Percentiles rank a stretch among this genome's conserved stretches.
Evolutionary conservation across 2,797 vertebrate genomes (phyloP).

Genomic region (Sebastolobus alascanus): DNA sequence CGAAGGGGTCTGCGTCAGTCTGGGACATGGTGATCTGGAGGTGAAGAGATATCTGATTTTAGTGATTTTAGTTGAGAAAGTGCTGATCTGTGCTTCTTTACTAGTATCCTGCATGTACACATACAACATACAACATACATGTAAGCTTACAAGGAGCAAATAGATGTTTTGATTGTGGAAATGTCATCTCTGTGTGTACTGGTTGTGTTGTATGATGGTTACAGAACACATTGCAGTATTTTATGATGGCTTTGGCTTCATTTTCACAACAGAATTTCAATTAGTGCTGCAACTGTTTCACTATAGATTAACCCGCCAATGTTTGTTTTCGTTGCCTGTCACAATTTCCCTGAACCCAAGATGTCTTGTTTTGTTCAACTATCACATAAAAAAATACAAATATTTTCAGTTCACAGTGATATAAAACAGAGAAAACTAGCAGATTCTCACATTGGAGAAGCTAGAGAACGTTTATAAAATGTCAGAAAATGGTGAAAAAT

Average conservation of each 20-base stretch:
- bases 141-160: neutral
- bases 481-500: too few species aligned
- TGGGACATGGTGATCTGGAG: conserved; percentile 83
- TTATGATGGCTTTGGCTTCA: neutral
- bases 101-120: neutral
- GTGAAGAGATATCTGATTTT: neutral
- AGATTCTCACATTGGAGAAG: neutral
- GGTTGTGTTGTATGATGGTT: neutral
- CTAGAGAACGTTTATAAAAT: too few species aligned
- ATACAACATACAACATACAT: neutral
- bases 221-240: neutral
- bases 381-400: neutral
- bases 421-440: neutral
- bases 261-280: neutral
- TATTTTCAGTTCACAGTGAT: neutral
- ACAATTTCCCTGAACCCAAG: neutral
- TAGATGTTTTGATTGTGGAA: neutral
- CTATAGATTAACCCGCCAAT: neutral
- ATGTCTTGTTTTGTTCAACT: neutral
- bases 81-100: neutral
- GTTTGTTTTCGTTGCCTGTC: neutral
- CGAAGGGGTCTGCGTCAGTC: conserved; percentile 49
- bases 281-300: neutral
- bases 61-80: neutral
- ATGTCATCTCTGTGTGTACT: too few species aligned